Base-by-base conservation (phyloP, 2,888 invertebrate species). In the Cataglyphis cursor region DNA sequence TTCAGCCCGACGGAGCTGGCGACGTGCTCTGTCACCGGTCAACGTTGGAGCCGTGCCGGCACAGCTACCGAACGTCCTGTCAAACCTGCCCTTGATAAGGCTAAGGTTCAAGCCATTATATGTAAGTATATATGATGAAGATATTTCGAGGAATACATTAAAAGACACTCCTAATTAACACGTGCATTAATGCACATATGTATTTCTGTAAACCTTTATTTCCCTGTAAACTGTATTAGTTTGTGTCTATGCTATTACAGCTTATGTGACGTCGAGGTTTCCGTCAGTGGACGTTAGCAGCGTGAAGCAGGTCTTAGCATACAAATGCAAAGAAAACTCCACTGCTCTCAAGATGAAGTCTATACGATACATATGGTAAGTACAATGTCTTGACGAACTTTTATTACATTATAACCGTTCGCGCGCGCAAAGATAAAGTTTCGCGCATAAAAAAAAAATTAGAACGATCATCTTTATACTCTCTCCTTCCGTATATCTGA, bases 261-360 rank as follows among this genome's bases (percentile, higher is more conserved):
- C 97, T 70, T 97, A 97, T 95, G 97, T 97, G 91, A 97, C 97
- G 93, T 96, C 96, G 70, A 96, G 97, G 93, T 97, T 97, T 95
- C 97, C 97, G 51, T 96, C 96, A 93, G 96, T 97, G 31, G 97
- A 97, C 95, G 97, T 97, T 93, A 97, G 97, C 95, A 95, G 97
- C 93, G 97, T 97, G 94, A 97, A 97, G 95, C 97, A 97, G 95
- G 97, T 97, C 90, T 95, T 97, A 90, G 97, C 97, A 38, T 97
- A 97, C 95, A 97, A 97, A 95, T 97, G 97, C 95, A 97, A 97
- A 95, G 97, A 97, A 95, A 97, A 97, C 95, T 97, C 97, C 91
- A 97, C 97, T 68, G 97, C 97, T 90, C 96, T 97, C 85, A 95
- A 97, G 95, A 97, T 97, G 97, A 96, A 97, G 94, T 97, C 97